phyloP scores from a whole-genome alignment of 2,888 invertebrate genomes.

The Hypselothyrea guttata region DNA sequence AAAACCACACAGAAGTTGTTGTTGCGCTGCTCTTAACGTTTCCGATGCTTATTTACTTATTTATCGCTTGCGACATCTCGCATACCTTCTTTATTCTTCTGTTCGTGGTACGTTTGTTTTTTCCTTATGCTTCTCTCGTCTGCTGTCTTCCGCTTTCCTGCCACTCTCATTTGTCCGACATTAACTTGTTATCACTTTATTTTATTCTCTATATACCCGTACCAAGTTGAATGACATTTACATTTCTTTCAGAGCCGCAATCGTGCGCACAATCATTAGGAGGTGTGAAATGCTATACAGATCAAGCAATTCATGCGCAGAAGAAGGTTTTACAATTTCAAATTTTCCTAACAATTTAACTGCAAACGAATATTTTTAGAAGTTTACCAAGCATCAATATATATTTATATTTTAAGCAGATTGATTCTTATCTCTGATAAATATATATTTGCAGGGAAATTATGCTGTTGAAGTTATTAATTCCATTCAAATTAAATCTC shows the following conservation, averaged over 20 bases:
- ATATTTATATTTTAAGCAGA: too few species aligned
- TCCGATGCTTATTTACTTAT: constrained; percentile 64
- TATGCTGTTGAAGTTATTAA: too few species aligned
- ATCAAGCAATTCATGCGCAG: background rate
- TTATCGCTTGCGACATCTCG: constrained; percentile 60
- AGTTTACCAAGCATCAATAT: too few species aligned
- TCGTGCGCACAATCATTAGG: constrained; percentile 8
- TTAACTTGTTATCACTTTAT: constrained; percentile 69
- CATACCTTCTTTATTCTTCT: constrained; percentile 23
- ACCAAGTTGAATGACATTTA: constrained; percentile 26
- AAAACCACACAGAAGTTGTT: constrained; percentile 18
- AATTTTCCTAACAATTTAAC: too few species aligned
- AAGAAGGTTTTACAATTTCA: too few species aligned
- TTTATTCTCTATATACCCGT: constrained; percentile 36
- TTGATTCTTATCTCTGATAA: too few species aligned
- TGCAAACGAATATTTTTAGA: too few species aligned
- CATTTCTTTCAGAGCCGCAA: constrained; percentile 20
- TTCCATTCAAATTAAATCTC: too few species aligned
- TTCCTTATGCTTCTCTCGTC: constrained; percentile 10
- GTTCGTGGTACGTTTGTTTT: constrained; percentile 18
- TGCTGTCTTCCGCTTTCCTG: constrained; percentile 8
- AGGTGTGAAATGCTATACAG: constrained; percentile 19
- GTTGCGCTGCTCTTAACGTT: constrained; percentile 17
- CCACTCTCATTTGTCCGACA: constrained; percentile 52
- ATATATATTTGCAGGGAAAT: too few species aligned